phyloP scores from a whole-genome alignment of 2,888 invertebrate genomes.

The Theodoxus fluviatilis region DNA sequence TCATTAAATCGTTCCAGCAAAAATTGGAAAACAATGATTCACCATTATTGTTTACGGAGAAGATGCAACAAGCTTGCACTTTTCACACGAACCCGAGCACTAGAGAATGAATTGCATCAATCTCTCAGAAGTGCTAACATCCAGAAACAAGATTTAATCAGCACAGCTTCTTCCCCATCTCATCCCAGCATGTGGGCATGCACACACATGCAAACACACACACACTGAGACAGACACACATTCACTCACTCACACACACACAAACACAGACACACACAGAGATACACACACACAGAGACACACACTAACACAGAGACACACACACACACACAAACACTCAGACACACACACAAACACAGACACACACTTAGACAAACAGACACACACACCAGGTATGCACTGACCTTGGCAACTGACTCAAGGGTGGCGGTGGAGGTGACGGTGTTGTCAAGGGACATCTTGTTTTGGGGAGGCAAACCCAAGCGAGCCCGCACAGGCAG shows the following conservation, averaged over 20 bases:
- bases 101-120: too few species aligned
- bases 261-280: background rate
- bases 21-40: too few species aligned
- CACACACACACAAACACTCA: background rate
- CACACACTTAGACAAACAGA: background rate
- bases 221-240: too few species aligned
- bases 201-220: background rate
- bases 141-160: too few species aligned
- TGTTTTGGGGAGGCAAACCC: slow-evolving; percentile 34
- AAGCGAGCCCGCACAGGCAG: slow-evolving; percentile 29
- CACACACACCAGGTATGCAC: background rate
- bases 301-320: background rate
- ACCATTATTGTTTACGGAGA: too few species aligned
- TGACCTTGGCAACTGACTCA: background rate
- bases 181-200: background rate
- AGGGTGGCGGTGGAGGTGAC: background rate
- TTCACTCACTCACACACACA: too few species aligned
- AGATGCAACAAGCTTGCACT: too few species aligned
- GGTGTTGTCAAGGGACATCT: slow-evolving; percentile 32
- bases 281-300: background rate
- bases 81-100: too few species aligned
- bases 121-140: too few species aligned
- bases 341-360: background rate
- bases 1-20: background rate
- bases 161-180: too few species aligned